Evolutionary conservation across 2,797 vertebrate genomes (phyloP).

Genomic region (Sylvilagus floridanus): DNA sequence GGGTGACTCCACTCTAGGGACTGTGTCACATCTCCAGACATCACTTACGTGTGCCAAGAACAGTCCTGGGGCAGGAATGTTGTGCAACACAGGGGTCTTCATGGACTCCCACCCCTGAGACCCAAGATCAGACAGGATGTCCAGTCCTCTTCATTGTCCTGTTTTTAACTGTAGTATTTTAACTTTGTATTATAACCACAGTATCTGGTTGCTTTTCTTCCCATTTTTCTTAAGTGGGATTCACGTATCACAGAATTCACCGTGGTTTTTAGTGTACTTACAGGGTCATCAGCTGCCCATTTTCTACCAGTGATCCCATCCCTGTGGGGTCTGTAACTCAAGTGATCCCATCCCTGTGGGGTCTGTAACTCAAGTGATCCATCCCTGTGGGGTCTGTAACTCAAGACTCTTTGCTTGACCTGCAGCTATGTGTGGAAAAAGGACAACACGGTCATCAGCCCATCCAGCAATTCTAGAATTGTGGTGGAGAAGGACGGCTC

Average conservation of each 20-base stretch:
- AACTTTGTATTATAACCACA: background rate
- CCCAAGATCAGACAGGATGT: background rate
- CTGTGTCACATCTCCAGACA: background rate
- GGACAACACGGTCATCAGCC: slow-evolving; percentile 88
- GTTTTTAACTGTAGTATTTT: background rate
- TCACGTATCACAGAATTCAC: background rate
- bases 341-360: background rate
- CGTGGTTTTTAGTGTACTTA: background rate
- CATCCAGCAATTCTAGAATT: slow-evolving; percentile 92
- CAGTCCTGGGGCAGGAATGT: background rate
- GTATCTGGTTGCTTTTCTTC: background rate
- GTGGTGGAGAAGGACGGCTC: slow-evolving; percentile 91
- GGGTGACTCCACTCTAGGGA: background rate
- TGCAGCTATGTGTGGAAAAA: slow-evolving; percentile 95
- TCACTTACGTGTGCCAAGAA: background rate
- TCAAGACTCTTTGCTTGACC: slow-evolving; percentile 56
- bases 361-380: background rate
- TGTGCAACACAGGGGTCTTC: rapidly evolving
- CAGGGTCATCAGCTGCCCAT: rapidly evolving
- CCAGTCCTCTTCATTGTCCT: background rate
- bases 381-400: background rate
- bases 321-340: no score
- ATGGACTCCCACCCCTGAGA: background rate
- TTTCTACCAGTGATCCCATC: background rate
- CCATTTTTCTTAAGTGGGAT: background rate